Evolutionary conservation across 2,888 invertebrate genomes (phyloP), one percentile per base, ranked within the genome.

Genomic region (Lasioglossum vierecki): DNA sequence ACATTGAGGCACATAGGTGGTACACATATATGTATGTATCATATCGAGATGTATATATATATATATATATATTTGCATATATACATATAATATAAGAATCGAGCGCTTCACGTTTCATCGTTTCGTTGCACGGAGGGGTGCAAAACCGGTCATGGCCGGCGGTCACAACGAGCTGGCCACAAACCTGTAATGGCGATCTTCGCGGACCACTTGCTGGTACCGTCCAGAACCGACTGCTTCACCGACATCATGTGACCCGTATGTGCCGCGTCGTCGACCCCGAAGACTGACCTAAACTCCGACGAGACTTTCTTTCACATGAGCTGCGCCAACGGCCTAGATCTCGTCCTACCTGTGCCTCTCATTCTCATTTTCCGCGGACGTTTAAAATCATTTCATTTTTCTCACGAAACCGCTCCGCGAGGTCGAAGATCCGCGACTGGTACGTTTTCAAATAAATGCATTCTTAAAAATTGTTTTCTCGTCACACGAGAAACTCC

Each of bases 121-220:
- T 79, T 84, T 74, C 77, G 79, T 85, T 79, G 84, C 72, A 76
- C 79, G 72, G 53, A 80, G 76, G 80, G 81, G 79, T 88, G 86
- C 87, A 88, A 79, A 82, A 88, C 84, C 80, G 82, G 79, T 68
- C 79, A 87, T 72, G 86, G 82, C 82, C 85, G 88, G 85, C 87
- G 84, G 82, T 86, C 88, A 86, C 91, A 91, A 88, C 90, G 90
- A 88, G 84, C 89, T 89, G 88, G 93, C 94, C 88, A 91, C 91
- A 97, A 98, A 99, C 99, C 99, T 98, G 99, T 99, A 96, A 99
- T 99, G 95, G 99, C 99, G 96, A 99, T 99, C 97, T 99, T 99
- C 95, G 99, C 99, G 95, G 99, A 99, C 99, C 99, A 99, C 96
- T 99, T 99, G 95, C 99, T 99, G 92, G 99, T 99, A 95, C 99